These are phyloP conservation scores for Cephus sareptanus DNA, from an alignment of 2,888 invertebrate species.

Conservation along the genomic window DNA sequence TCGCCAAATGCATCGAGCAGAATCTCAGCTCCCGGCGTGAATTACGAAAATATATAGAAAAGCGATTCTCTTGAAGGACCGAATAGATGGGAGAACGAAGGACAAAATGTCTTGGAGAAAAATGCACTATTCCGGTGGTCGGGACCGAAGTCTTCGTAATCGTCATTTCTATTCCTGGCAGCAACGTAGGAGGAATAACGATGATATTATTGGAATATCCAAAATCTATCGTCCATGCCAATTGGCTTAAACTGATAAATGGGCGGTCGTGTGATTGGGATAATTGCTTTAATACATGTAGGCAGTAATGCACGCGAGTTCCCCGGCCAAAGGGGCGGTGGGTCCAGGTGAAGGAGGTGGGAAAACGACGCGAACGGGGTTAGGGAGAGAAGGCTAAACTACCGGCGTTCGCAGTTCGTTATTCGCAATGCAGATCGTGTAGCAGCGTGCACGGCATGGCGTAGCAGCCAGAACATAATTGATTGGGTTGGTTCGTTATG, in stretches of 20 bases:
- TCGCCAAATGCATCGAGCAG: neutral
- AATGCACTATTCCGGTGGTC: neutral
- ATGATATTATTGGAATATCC: slow-evolving; percentile 1
- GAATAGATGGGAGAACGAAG: neutral
- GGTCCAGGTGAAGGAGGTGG: slow-evolving; percentile 4
- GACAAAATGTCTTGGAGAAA: neutral
- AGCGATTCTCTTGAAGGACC: neutral
- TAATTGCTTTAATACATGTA: slow-evolving; percentile 57
- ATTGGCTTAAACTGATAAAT: slow-evolving; percentile 55
- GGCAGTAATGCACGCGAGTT: slow-evolving; percentile 40
- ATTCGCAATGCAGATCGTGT: slow-evolving; percentile 53
- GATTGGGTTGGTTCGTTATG: slow-evolving; percentile 62
- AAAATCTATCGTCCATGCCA: slow-evolving; percentile 46
- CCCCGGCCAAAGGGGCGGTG: slow-evolving; percentile 6
- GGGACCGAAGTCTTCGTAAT: neutral
- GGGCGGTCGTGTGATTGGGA: slow-evolving; percentile 41
- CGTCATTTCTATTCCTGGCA: neutral
- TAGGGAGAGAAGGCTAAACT: slow-evolving; percentile 28
- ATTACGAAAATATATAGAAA: neutral
- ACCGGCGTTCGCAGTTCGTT: slow-evolving; percentile 49
- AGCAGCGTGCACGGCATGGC: slow-evolving; percentile 29
- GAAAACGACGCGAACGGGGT: neutral
- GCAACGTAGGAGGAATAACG: neutral
- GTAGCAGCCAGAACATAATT: slow-evolving; percentile 47
- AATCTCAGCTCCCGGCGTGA: neutral